Evolutionary conservation across 2,113 vertebrate genomes (phyloP), one percentile per base, ranked within the genome.

Genomic region (Dunckerocampus dactyliophorus): DNA sequence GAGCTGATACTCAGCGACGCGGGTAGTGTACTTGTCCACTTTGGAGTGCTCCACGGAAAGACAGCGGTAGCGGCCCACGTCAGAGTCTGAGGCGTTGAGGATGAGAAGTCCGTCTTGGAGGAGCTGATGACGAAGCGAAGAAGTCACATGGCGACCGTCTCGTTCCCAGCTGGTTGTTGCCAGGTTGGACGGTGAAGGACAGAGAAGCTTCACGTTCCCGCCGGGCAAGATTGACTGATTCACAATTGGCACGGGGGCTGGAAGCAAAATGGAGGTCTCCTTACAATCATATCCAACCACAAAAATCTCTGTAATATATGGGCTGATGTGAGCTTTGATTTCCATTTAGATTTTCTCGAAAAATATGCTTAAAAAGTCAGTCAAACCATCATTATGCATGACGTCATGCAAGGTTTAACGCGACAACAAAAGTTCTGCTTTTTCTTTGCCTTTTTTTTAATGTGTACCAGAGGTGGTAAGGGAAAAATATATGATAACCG

Each of bases 1-100:
- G 22, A 92, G 76, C 19, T 69, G 48, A 58, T 88, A 91, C 5
- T 58, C 55, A 0, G 64, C 76, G 60, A 81, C 48, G 1, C 72
- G 21, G 52, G 53, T 55, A 1, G 12, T 24, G 53, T 89, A 88
- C 37, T 63, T 1, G 6, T n/a, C 65, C 0, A 66, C 49, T 64
- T 63, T 76, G 63, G 85, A 75, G 47, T 17, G 65, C 81, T 93
- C 92, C 31, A 75, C 66, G 0, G 84, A 89, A 12, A 68, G 54
- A 60, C 91, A 93, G 58, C 79, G 80, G 56, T 90, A 94, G 9
- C 7, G 45, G 4, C 92, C 92, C 0, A n/a, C 19, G 0, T 79
- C 74, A 0, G 63, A 58, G 15, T 5, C 4, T 0, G 85, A 77
- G 37, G 83, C 51, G 0, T 89, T 87, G 4, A 89, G 57, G 47